Evolutionary conservation across 2,797 vertebrate genomes (phyloP), one percentile per base, ranked within the genome.

Genomic region (Parauchenoglanis ngamensis): DNA sequence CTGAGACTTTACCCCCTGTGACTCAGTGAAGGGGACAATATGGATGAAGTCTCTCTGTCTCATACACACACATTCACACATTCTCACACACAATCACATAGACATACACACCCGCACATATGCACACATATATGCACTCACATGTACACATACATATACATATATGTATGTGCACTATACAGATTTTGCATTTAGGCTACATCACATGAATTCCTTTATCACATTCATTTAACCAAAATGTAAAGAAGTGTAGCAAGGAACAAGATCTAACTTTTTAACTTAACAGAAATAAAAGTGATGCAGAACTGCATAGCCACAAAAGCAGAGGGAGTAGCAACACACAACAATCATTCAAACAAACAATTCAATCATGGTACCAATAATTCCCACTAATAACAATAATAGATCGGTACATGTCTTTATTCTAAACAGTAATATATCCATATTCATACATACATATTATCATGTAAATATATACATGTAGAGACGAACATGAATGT

Each of bases 1-100:
- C 96, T 91, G 84, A 96, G 95, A 96, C 96, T 97, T 97, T 97
- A 97, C 96, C 95, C 94, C 95, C 95, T 95, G 95, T 94, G 95
- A 95, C 96, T 96, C 96, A 97, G 95, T 95, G 92, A 95, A 96
- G 96, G 96, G 95, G 95, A 96, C 84, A 46, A 80, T 80, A 46
- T 80, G 77, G 46, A 80, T 73, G 57, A 85, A 85, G 83, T 83
- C 81, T 68, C 44, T 68, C 25, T 61, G 84, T 77, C 85, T 70
- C 63, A 49, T 44, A 8, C 35, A 75, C 78, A 82, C 54, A 73
- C 72, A 82, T 68, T n/a, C 25, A 1, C 75, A 80, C 59, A 63
- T 31, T 56, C 70, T 61, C 68, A 65, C 61, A 65, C 63, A 81
- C 73, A 86, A 79, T 63, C 57, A 76, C 75, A 59, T 10, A 44